Evolutionary conservation across 2,888 invertebrate species (phyloP), one percentile per base, ranked within the genome.

Genomic region (Shargacucullia verbasci): DNA sequence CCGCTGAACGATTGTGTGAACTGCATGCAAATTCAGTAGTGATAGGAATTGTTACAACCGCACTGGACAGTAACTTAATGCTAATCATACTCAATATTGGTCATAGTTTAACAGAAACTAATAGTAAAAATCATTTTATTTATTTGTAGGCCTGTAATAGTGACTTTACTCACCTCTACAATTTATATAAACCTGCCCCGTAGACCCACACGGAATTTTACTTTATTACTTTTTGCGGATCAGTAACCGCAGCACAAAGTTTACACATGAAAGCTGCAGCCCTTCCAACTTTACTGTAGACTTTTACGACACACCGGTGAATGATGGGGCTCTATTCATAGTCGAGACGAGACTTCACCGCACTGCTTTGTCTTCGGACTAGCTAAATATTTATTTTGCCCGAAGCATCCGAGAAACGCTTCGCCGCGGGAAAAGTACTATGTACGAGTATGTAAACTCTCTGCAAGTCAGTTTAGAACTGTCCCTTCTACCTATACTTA

Each of bases 251-350:
- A 14, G 15, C 0, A 27, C 12, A 27, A 40, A 9, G 12, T 43
- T 37, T n/a, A 11, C 13, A 39, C 31, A 11, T 13, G 4, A 27
- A 43, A 48, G 9, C 33, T 15, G 14, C 38, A 27, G 9, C 29
- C n/a, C 33, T 14, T 27, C 20, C 8, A n/a, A 33, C 14, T 48
- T 67, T 31, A 37, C n/a, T 13, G 31, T 20, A 10, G 25, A 9
- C 14, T 10, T 62, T 68, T 40, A 41, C 27, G 68, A 45, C 20
- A 38, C n/a, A 34, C 37, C 45, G n/a, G 14, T 46, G 40, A 46
- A 40, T 69, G 52, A 47, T 48, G 39, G 41, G 12, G 14, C 35
- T 50, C 37, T 54, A 48, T 70, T 70, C 44, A 62, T 52, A 61
- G 62, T 43, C 13, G 33, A 20, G 37, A 34, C 20, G 37, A 53